phyloP scores from a whole-genome alignment of 1,140 invertebrate species.

The Mactra quadrangularis region DNA sequence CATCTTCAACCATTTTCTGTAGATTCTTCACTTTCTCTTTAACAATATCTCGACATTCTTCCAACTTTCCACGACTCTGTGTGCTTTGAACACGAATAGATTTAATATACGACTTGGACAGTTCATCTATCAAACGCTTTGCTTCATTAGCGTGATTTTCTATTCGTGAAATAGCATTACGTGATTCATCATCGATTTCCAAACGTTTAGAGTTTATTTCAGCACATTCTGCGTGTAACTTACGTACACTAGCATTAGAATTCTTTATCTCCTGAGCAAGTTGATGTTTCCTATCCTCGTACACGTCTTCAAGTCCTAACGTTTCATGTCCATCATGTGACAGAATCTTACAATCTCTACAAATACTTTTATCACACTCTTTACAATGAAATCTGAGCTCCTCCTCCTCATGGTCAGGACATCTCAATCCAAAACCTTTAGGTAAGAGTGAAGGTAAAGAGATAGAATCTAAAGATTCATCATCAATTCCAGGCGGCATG shows the following conservation, averaged over 20 bases:
- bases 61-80: slow-evolving; percentile 42
- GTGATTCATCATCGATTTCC: slow-evolving; percentile 55
- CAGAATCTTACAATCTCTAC: slow-evolving; percentile 51
- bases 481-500: slow-evolving; percentile 22
- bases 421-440: slow-evolving; percentile 46
- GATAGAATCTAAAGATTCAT: slow-evolving; percentile 46
- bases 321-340: slow-evolving; percentile 52
- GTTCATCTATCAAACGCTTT: slow-evolving; percentile 45
- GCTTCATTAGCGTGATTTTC: slow-evolving; percentile 56
- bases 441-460: slow-evolving; percentile 52
- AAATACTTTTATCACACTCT: slow-evolving; percentile 40
- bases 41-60: slow-evolving; percentile 48
- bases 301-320: slow-evolving; percentile 35
- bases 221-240: slow-evolving; percentile 44
- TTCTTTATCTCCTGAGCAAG: slow-evolving; percentile 45
- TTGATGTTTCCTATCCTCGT: slow-evolving; percentile 50
- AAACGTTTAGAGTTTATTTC: slow-evolving; percentile 54
- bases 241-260: slow-evolving; percentile 50
- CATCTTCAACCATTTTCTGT: slow-evolving; percentile 40
- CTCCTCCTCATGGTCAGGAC: slow-evolving; percentile 48
- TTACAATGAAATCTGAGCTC: slow-evolving; percentile 57
- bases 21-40: slow-evolving; percentile 50
- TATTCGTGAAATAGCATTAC: slow-evolving; percentile 44
- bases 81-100: slow-evolving; percentile 39
- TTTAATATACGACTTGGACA: slow-evolving; percentile 45